These are phyloP conservation scores for Poeciliopsis occidentalis DNA, from an alignment of 2,113 vertebrate species.

Conservation along the genomic window DNA sequence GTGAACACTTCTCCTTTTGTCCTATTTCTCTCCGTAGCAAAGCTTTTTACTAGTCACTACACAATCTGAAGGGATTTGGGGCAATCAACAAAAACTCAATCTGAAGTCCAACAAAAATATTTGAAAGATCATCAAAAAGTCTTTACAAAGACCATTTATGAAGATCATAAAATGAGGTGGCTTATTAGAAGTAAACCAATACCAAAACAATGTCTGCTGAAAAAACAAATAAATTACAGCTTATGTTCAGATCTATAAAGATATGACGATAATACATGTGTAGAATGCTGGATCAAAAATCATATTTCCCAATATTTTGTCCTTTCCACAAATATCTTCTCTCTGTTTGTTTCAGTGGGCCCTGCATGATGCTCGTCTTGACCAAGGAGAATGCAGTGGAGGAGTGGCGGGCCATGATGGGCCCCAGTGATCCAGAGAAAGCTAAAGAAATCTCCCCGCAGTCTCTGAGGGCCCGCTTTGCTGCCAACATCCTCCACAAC, in stretches of 20 bases:
- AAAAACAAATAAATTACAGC: not conserved
- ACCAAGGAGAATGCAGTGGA: slow-evolving; percentile 84
- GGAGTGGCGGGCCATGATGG: slow-evolving; percentile 86
- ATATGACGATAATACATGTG: too few relatives aligned
- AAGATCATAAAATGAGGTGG: not conserved
- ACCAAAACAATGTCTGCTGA: not conserved
- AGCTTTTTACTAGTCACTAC: not conserved
- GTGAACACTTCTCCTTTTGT: not conserved
- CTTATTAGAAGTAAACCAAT: not conserved
- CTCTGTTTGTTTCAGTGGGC: slow-evolving; percentile 73
- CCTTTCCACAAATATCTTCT: too few relatives aligned
- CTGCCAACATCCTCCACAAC: slow-evolving; percentile 79
- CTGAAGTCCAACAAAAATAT: not conserved
- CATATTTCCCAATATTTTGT: too few relatives aligned
- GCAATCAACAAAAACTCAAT: not conserved
- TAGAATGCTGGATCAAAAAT: too few relatives aligned
- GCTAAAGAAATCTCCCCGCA: slow-evolving; percentile 75
- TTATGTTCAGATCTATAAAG: too few relatives aligned
- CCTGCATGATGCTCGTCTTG: slow-evolving; percentile 81
- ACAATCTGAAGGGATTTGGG: not conserved
- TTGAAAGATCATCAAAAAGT: not conserved
- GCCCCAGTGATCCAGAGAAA: slow-evolving; percentile 82
- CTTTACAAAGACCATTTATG: not conserved
- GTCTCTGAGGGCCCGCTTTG: slow-evolving; percentile 84
- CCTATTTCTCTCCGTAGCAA: not conserved